Evolutionary conservation across 2,797 vertebrate genomes (phyloP).

Genomic region (Chelon auratus): DNA sequence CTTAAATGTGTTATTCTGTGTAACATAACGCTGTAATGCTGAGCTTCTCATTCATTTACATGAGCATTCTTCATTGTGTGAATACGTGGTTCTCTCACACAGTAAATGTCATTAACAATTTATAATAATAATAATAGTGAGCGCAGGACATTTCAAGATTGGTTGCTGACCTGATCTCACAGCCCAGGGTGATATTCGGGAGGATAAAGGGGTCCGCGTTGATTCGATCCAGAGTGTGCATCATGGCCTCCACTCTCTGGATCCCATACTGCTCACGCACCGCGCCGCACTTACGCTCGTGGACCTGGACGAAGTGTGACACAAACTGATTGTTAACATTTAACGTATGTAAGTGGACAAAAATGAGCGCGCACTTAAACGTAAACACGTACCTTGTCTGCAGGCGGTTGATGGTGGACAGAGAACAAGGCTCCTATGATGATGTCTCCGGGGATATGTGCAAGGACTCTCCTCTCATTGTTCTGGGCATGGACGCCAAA

Average conservation of each 20-base stretch:
- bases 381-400: slow-evolving; percentile 87
- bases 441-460: slow-evolving; percentile 95
- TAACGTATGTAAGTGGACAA: not conserved
- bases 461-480: slow-evolving; percentile 93
- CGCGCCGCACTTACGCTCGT: slow-evolving; percentile 96
- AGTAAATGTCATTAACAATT: not conserved
- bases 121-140: not conserved
- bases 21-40: not conserved
- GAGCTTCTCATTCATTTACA: not conserved
- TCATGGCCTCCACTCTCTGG: slow-evolving; percentile 98
- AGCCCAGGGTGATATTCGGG: slow-evolving; percentile 95
- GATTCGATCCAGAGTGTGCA: slow-evolving; percentile 95
- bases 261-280: slow-evolving; percentile 98
- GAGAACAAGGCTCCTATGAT: slow-evolving; percentile 98
- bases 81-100: not conserved
- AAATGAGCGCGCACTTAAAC: not conserved
- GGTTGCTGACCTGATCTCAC: slow-evolving; percentile 90
- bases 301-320: slow-evolving; percentile 80
- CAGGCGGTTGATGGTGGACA: slow-evolving; percentile 97
- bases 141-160: not conserved
- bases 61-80: not conserved
- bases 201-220: slow-evolving; percentile 91
- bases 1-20: too few relatives aligned
- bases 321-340: slow-evolving; percentile 19
- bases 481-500: slow-evolving; percentile 87